phyloP scores from a whole-genome alignment of 2,888 invertebrate genomes.

The Iselma pallidipennis region DNA sequence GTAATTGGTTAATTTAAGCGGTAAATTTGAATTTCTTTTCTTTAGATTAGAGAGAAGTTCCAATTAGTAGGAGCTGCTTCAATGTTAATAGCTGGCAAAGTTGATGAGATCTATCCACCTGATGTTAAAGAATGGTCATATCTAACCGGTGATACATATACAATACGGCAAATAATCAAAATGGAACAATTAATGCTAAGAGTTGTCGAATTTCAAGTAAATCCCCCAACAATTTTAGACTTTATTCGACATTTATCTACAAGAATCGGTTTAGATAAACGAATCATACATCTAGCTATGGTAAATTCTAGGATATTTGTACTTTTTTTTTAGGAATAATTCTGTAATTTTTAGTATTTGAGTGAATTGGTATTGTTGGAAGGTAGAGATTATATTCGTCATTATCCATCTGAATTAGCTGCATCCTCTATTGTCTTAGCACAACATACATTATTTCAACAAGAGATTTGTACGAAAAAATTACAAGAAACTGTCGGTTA shows the following conservation, averaged over 20 bases:
- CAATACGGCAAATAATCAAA: constrained; percentile 44
- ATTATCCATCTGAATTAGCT: constrained; percentile 51
- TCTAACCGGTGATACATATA: constrained; percentile 48
- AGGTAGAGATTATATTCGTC: constrained; percentile 45
- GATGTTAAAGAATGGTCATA: constrained; percentile 49
- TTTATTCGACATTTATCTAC: constrained; percentile 47
- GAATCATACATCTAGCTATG: constrained; percentile 45
- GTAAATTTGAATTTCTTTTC: not conserved
- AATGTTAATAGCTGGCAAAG: constrained; percentile 52
- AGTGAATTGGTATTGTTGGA: constrained; percentile 51
- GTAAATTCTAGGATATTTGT: constrained; percentile 33
- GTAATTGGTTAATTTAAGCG: not conserved
- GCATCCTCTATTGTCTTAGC: constrained; percentile 49
- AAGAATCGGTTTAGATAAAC: constrained; percentile 39
- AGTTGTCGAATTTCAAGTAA: constrained; percentile 47
- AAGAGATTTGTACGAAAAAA: constrained; percentile 51
- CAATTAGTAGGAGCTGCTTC: constrained; percentile 53
- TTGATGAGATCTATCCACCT: constrained; percentile 52
- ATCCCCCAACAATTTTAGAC: constrained; percentile 47
- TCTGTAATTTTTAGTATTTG: constrained; percentile 41
- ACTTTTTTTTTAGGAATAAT: not conserved
- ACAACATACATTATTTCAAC: constrained; percentile 40
- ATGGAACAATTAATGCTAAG: constrained; percentile 52
- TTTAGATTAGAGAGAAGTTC: constrained; percentile 47
- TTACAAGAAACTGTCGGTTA: constrained; percentile 57